Evolutionary conservation across 2,888 invertebrate species (phyloP).

Genomic region (Zaprionus bogoriensis): DNA sequence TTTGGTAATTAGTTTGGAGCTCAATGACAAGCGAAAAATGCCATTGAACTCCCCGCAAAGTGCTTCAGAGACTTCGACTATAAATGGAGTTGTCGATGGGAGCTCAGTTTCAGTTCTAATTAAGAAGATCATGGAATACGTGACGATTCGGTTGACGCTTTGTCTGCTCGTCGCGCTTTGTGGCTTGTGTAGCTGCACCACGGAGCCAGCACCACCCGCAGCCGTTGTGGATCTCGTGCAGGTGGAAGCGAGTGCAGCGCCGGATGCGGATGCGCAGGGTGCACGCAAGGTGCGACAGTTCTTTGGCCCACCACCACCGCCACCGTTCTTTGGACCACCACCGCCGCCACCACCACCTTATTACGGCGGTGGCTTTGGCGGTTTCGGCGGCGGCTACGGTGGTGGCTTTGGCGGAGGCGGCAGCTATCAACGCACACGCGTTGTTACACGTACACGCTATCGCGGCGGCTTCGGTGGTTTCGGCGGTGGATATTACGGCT

Average conservation of each 20-base stretch:
- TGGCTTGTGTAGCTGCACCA: conserved; percentile 7
- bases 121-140: conserved; percentile 45
- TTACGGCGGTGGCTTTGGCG: conserved; percentile 37
- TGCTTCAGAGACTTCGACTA: conserved; percentile 40
- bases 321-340: conserved; percentile 60
- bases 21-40: conserved; percentile 59
- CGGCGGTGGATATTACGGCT: conserved; percentile 38
- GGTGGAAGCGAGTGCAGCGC: conserved; percentile 30
- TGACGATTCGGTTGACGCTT: conserved; percentile 27
- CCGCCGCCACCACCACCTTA: conserved; percentile 52
- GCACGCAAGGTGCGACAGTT: conserved; percentile 67
- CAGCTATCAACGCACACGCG: not conserved
- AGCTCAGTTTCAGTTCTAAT: conserved; percentile 43
- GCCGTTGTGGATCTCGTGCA: conserved; percentile 7
- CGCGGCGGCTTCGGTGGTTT: conserved; percentile 39
- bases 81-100: conserved; percentile 45
- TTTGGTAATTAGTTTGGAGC: conserved; percentile 48
- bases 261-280: conserved; percentile 39
- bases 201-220: not conserved
- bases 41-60: conserved; percentile 49
- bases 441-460: not conserved
- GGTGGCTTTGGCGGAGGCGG: conserved; percentile 39
- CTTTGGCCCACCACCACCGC: conserved; percentile 61
- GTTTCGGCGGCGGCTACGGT: conserved; percentile 24
- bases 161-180: conserved; percentile 29